Conservation (phyloP, 1,140 invertebrate species). For the Manduca sexta region DNA sequence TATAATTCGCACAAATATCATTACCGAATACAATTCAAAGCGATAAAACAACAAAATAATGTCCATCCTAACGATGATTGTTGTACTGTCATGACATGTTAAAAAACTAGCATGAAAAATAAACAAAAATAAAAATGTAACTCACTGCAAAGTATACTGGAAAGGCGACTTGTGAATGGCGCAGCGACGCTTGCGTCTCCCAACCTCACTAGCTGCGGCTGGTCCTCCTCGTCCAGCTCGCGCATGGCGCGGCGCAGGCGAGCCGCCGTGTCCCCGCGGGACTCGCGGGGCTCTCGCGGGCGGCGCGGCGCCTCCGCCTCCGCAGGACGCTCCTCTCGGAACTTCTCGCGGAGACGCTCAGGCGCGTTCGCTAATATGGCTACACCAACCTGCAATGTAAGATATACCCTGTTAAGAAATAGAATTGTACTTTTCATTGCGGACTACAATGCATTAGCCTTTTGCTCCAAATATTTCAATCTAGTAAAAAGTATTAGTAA, state of each 20-base stretch:
- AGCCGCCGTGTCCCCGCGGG: conserved; percentile 41
- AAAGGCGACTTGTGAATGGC: conserved; percentile 98
- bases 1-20: no score
- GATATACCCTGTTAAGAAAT: no score
- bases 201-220: conserved; percentile 91
- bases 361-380: conserved; percentile 92
- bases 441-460: no score
- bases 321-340: conserved; percentile 37
- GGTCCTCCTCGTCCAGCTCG: conserved; percentile 94
- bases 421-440: no score
- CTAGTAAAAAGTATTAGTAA: no score
- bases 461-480: no score
- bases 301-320: conserved; percentile 45
- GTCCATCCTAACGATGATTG: no score
- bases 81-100: no score
- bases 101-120: no score
- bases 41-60: no score
- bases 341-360: conserved; percentile 66
- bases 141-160: conserved; percentile 97
- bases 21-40: no score
- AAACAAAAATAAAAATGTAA: conserved; percentile 9
- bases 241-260: conserved; percentile 85
- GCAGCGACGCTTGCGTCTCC: conserved; percentile 99
- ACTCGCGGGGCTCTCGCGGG: conserved; percentile 26
- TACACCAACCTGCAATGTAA: conserved; percentile 77